Evolutionary conservation across 2,113 vertebrate genomes (phyloP).

Genomic region (Callochromis pleurospilus): DNA sequence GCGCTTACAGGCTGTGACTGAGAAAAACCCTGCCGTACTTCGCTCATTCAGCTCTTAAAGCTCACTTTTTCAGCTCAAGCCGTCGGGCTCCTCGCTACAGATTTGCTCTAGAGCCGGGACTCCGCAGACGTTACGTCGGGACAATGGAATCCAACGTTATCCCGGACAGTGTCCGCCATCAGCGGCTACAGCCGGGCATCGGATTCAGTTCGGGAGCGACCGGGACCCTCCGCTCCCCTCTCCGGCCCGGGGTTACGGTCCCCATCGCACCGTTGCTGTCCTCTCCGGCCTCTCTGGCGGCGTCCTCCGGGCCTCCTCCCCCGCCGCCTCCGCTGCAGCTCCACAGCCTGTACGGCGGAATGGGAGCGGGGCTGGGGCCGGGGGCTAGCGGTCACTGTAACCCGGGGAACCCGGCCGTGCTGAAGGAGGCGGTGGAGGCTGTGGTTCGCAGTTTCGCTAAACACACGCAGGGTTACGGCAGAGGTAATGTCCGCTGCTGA

Average conservation of each 20-base stretch:
- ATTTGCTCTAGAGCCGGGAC: background rate
- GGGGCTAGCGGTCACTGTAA: constrained; percentile 65
- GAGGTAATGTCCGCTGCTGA: constrained; percentile 73
- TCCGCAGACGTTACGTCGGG: constrained; percentile 42
- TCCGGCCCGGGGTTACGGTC: constrained; percentile 72
- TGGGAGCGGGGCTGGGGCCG: constrained; percentile 64
- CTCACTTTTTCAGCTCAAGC: background rate
- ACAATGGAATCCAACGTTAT: constrained; percentile 81
- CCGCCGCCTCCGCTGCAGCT: constrained; percentile 76
- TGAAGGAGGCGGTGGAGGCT: constrained; percentile 92
- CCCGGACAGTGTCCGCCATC: constrained; percentile 82
- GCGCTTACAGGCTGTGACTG: background rate
- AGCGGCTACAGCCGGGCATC: constrained; percentile 83
- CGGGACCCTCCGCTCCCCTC: constrained; percentile 72
- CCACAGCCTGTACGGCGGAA: constrained; percentile 72
- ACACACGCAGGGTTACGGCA: constrained; percentile 93
- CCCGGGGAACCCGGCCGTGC: constrained; percentile 82
- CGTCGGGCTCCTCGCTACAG: background rate
- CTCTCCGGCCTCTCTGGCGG: constrained; percentile 55
- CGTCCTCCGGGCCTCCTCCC: constrained; percentile 73
- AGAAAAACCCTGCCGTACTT: background rate
- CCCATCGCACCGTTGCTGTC: constrained; percentile 62
- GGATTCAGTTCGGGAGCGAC: constrained; percentile 65
- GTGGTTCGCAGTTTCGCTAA: constrained; percentile 95
- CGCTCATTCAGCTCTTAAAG: background rate